phyloP scores from a whole-genome alignment of 2,888 invertebrate genomes.

The Plutella xylostella region DNA sequence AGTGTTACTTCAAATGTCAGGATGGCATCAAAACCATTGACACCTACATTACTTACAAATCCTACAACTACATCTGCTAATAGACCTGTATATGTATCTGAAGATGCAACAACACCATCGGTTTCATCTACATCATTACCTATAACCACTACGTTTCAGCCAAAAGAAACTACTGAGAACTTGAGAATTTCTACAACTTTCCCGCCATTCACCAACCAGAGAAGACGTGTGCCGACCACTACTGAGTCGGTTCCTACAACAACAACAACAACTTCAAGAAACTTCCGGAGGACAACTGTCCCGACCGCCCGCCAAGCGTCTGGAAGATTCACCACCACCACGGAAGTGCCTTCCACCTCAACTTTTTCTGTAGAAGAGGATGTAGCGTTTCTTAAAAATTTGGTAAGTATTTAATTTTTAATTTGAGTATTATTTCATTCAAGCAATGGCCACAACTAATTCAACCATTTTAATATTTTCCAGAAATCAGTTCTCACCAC shows the following conservation, averaged over 20 bases:
- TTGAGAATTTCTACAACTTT: conserved; percentile 53
- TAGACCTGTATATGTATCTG: conserved; percentile 42
- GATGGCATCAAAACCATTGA: conserved; percentile 49
- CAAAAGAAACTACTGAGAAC: conserved; percentile 29
- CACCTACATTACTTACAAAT: conserved; percentile 46
- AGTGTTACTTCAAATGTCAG: conserved; percentile 55
- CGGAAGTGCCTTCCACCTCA: conserved; percentile 53
- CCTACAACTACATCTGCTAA: conserved; percentile 47
- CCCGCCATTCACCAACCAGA: conserved; percentile 31
- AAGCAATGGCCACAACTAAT: not conserved
- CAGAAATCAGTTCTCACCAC: conserved; percentile 60
- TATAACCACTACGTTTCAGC: conserved; percentile 42
- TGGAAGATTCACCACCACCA: conserved; percentile 34
- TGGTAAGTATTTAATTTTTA: conserved; percentile 47
- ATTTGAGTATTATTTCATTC: not conserved
- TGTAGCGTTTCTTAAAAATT: conserved; percentile 69
- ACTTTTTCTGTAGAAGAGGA: conserved; percentile 68
- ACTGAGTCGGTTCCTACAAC: conserved; percentile 21
- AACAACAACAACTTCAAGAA: conserved; percentile 9
- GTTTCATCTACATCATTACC: conserved; percentile 28
- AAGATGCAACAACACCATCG: conserved; percentile 30
- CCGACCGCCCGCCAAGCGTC: conserved; percentile 32
- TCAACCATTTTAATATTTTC: conserved; percentile 20
- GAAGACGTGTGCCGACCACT: conserved; percentile 33
- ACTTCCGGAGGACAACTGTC: conserved; percentile 17